A percentile compares a stretch with the other conserved stretches of the same genome.
Evolutionary conservation across 2,113 vertebrate genomes (phyloP).

Genomic region (Terrapene triunguis): DNA sequence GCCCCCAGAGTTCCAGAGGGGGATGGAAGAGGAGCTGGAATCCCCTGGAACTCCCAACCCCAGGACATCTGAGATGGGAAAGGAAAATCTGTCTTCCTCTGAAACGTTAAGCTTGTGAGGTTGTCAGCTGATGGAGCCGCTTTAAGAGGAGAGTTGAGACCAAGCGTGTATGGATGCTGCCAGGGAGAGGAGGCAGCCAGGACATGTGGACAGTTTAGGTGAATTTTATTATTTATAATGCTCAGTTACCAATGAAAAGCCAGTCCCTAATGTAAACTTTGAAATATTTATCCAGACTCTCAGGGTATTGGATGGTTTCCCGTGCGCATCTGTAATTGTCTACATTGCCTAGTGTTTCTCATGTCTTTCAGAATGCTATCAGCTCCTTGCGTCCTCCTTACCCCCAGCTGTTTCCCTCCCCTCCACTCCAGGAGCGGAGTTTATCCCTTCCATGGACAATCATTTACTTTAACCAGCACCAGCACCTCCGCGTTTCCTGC

Average conservation of each 20-base stretch:
- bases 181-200: neutral
- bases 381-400: neutral
- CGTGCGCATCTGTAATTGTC: neutral
- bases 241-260: neutral
- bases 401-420: neutral
- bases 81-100: neutral
- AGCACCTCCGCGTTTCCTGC: too few species aligned
- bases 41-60: neutral
- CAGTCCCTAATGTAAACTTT: neutral
- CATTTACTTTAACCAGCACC: neutral
- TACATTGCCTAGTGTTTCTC: neutral
- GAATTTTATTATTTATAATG: neutral
- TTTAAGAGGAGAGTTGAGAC: neutral
- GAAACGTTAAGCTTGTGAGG: neutral
- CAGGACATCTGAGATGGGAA: fast-evolving
- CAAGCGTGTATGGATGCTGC: neutral
- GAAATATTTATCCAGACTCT: neutral
- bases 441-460: neutral
- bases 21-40: neutral
- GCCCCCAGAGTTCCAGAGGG: neutral
- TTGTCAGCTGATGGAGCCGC: neutral
- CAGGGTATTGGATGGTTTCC: neutral
- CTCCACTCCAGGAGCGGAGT: too few species aligned
- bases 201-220: neutral
- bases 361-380: neutral